Base-by-base conservation (phyloP, 2,113 vertebrate genomes). In the Natator depressus region DNA sequence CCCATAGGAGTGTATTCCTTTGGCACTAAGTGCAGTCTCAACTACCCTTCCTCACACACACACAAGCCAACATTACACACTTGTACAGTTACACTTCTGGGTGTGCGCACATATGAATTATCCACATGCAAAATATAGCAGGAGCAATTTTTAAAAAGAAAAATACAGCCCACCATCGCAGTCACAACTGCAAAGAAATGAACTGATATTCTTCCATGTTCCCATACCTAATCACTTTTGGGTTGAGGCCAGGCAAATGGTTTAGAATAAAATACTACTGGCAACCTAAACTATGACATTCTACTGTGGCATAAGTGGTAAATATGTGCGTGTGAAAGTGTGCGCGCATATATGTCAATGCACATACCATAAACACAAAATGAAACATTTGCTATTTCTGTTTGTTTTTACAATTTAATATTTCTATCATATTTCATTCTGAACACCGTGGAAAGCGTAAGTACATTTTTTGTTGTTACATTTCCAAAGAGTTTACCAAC, bases 401-500 rank as follows among this genome's bases (percentile, higher is more conserved):
- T 6, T 31, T 19, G 62, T 0, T 55, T 50, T 59, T 2, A 7
- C 0, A 1, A 7, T 3, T 1, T 38, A 78, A 38, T 0, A 5
- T 53, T 78, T 53, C 91, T 46, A 11, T 0, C 2, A 53, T n/a
- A 0, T 22, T 54, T 11, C 75, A 1, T 3, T 8, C 46, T 35
- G 10, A 38, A 85, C 65, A 35, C 55, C 16, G 12, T 16, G 4
- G 1, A 4, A n/a, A 42, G 38, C 0, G 6, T 57, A 16, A 46
- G n/a, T 20, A 82, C 17, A 82, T 55, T 51, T 81, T 54, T 46
- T 59, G 19, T 42, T 46, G 84, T 8, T 49, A 76, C 25, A 27
- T 79, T 50, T 84, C 35, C 50, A 55, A 47, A 2, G 75, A 0
- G 24, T 1, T 86, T 42, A 97, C 98, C 98, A 96, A 99, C 99